phyloP scores from a whole-genome alignment of 2,888 invertebrate genomes.

The Monochamus alternatus region DNA sequence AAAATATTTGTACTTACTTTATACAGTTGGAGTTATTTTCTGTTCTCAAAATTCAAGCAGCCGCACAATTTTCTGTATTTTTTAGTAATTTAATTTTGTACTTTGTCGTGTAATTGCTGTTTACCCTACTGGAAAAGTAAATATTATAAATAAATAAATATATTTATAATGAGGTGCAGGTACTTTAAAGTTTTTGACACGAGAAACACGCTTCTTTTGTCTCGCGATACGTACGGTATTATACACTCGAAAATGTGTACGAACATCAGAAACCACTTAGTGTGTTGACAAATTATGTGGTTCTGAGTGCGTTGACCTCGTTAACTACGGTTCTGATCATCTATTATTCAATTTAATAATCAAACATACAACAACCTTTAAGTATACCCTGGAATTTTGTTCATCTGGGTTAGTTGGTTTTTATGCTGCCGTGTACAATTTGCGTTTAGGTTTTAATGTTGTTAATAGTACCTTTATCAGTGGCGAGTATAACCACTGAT shows the following conservation, averaged over 20 bases:
- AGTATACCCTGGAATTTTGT: conserved; percentile 5
- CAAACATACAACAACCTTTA: neutral
- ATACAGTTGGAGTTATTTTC: too few species aligned
- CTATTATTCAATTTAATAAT: conserved; percentile 18
- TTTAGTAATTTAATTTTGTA: too few species aligned
- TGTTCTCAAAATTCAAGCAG: too few species aligned
- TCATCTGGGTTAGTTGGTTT: neutral
- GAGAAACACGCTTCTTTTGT: neutral
- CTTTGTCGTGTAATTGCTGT: too few species aligned
- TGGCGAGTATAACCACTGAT: conserved; percentile 11
- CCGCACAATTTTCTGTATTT: too few species aligned
- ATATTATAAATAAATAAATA: too few species aligned
- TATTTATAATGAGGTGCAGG: too few species aligned
- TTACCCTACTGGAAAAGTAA: too few species aligned
- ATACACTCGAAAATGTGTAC: neutral
- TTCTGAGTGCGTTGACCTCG: conserved; percentile 4
- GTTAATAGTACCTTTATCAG: conserved; percentile 6
- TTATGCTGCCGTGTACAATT: neutral
- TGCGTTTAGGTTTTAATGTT: conserved; percentile 7
- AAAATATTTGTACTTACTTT: too few species aligned
- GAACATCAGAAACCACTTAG: conserved; percentile 8
- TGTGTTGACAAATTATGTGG: conserved; percentile 14
- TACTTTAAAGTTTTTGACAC: too few species aligned
- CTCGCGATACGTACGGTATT: neutral
- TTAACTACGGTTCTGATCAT: conserved; percentile 13